These are phyloP conservation scores for Trinorchestia longiramus DNA, from an alignment of 1,140 invertebrate genomes.

Conservation along the genomic window DNA sequence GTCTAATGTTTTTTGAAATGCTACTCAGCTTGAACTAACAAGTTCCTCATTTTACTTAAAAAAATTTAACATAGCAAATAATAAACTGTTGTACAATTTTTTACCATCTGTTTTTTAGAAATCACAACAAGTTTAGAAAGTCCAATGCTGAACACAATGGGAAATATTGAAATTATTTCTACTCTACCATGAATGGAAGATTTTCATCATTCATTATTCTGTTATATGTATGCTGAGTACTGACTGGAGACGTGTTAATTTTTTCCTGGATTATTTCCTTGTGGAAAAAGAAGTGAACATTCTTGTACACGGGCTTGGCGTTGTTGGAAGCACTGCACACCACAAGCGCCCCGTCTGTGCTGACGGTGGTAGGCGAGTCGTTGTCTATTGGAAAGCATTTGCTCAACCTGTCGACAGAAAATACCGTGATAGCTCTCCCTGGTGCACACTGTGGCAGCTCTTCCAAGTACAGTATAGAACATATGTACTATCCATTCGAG, in stretches of 20 bases:
- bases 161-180: no score
- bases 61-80: no score
- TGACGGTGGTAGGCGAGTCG: neutral
- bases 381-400: neutral
- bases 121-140: no score
- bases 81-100: no score
- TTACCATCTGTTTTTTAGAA: no score
- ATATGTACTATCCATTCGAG: no score
- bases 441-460: neutral
- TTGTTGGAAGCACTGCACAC: neutral
- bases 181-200: neutral
- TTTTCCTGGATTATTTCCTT: neutral
- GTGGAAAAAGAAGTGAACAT: neutral
- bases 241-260: neutral
- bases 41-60: no score
- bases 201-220: neutral
- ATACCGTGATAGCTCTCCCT: neutral
- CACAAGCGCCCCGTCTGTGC: constrained; percentile 30
- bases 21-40: no score
- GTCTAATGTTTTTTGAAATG: no score
- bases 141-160: no score
- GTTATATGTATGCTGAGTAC: neutral
- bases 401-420: neutral
- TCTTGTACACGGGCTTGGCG: neutral
- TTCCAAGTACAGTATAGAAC: neutral